Conservation (phyloP, 2,797 vertebrate genomes). For the Sardinella longiceps region DNA sequence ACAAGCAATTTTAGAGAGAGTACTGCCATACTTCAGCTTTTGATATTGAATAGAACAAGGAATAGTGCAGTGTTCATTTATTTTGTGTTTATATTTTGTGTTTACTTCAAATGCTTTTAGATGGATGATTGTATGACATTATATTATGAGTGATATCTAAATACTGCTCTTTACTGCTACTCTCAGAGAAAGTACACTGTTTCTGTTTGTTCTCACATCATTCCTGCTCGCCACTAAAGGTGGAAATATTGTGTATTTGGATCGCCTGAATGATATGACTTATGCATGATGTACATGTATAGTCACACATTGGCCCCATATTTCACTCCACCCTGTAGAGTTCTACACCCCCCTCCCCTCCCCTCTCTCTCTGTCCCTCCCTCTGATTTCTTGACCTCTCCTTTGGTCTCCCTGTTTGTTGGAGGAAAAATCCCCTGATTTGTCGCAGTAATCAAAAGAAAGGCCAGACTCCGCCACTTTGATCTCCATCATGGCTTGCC, state of each 20-base stretch:
- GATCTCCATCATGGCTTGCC: conserved; percentile 50
- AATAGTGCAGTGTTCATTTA: too few species aligned
- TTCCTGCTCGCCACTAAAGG: background rate
- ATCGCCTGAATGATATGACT: too few species aligned
- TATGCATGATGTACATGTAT: too few species aligned
- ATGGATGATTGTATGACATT: background rate
- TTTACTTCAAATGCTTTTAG: background rate
- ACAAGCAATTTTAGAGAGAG: background rate
- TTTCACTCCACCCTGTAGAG: background rate
- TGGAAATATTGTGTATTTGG: too few species aligned
- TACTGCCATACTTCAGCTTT: too few species aligned
- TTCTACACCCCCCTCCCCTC: background rate
- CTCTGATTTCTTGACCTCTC: background rate
- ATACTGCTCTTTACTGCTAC: too few species aligned
- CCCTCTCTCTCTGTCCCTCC: background rate
- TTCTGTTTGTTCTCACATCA: background rate
- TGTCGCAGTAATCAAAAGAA: conserved; percentile 27
- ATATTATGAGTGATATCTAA: background rate
- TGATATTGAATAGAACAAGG: too few species aligned
- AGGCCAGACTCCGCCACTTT: conserved; percentile 42
- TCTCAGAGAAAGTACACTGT: too few species aligned
- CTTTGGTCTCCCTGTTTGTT: background rate
- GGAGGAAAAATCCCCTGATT: conserved; percentile 16
- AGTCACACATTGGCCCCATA: background rate
- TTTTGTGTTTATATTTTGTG: too few species aligned